Percentiles rank a stretch among this genome's conserved stretches.
These are phyloP conservation scores for Andricus curvator DNA, from an alignment of 2,888 invertebrate genomes.

Conservation along the genomic window DNA sequence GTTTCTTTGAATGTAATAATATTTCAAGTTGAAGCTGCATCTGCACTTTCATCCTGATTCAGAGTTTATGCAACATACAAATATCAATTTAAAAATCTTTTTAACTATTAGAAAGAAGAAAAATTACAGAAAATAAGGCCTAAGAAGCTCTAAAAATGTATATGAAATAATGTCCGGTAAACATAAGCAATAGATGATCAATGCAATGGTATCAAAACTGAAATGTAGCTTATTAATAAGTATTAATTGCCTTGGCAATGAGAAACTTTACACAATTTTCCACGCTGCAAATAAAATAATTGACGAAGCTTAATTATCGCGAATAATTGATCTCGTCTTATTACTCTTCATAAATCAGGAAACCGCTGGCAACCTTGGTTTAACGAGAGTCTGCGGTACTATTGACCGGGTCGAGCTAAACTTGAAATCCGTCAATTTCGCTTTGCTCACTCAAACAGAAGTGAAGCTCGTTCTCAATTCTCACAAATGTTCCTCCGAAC, in stretches of 20 bases:
- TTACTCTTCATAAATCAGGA: slow-evolving; percentile 29
- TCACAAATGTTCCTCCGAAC: neutral
- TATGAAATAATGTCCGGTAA: neutral
- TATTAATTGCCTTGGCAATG: too few species aligned
- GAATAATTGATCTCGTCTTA: neutral
- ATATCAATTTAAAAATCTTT: neutral
- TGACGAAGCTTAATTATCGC: neutral
- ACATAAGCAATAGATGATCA: too few species aligned
- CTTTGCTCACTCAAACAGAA: neutral
- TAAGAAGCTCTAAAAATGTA: neutral
- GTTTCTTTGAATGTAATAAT: neutral
- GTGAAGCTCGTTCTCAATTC: neutral
- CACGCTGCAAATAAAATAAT: neutral
- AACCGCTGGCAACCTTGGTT: slow-evolving; percentile 25
- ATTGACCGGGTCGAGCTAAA: slow-evolving; percentile 31
- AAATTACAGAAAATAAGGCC: too few species aligned
- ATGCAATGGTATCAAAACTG: too few species aligned
- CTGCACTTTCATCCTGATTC: neutral
- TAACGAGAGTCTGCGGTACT: slow-evolving; percentile 10
- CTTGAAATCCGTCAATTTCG: slow-evolving; percentile 6
- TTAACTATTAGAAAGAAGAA: too few species aligned
- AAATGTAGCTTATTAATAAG: too few species aligned
- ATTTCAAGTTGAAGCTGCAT: neutral
- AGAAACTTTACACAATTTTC: neutral
- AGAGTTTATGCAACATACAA: neutral